Evolutionary conservation across 2,888 invertebrate genomes (phyloP), one percentile per base, ranked within the genome.

Genomic region (Nowickia ferox): DNA sequence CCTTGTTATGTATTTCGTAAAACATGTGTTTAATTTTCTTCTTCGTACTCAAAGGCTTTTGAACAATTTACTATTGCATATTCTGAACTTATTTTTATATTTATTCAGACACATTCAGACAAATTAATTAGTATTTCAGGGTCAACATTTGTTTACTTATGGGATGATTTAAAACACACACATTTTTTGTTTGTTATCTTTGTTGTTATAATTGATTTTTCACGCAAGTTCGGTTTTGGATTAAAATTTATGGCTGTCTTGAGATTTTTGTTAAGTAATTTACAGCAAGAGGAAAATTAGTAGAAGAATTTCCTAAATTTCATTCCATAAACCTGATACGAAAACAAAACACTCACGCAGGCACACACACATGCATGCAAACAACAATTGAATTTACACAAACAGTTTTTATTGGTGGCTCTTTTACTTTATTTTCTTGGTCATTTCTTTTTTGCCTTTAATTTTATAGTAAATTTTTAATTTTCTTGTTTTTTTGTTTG

Each of bases 21-120:
- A 83, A 83, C 82, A 83, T 83, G 76, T 77, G 76, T 77, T 77
- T 44, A 15, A 40, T 38, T 61, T 61, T 30, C 40, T 22, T 61
- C 15, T 17, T 68, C 42, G 30, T 19, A 42, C 2, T 13, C 19
- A 40, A 51, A 48, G 3, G 22, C 15, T 38, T 66, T 76, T 11
- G 48, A 53, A 22, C 22, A 53, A n/a, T 22, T 38, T 8, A 17
- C 42, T 6, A 11, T 30, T 30, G 30, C 6, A 30, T 30, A 30
- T 30, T 30, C 30, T 6, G 30, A 30, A 30, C 30, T 30, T 30
- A 30, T 30, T 30, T 30, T 6, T 30, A 30, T 30, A 30, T 30
- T 30, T 30, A 30, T 30, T 30, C 30, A 5, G 53, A 55, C 30
- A 42, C 1, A 44, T 40, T 48, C 2, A 22, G n/a, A 63, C 6